phyloP scores from a whole-genome alignment of 2,113 vertebrate species.

The Dolichotis patagonum region DNA sequence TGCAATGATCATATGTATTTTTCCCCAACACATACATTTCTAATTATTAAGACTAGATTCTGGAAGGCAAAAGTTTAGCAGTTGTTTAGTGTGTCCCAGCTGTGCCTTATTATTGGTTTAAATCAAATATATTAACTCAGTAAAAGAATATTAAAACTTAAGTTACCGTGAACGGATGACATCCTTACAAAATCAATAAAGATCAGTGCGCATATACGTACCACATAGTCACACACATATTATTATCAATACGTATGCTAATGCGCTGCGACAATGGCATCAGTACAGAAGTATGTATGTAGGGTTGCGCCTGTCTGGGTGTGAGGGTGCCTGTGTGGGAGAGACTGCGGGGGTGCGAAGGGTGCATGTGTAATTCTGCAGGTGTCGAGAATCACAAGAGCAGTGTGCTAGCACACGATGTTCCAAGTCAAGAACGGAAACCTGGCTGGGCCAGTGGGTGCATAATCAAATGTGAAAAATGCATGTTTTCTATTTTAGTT shows the following conservation, averaged over 20 bases:
- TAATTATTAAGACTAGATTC: neutral
- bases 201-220: neutral
- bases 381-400: neutral
- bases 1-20: neutral
- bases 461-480: neutral
- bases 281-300: neutral
- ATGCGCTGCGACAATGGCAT: neutral
- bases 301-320: neutral
- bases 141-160: neutral
- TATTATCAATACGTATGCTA: neutral
- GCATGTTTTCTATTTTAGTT: neutral
- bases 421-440: neutral
- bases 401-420: neutral
- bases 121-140: neutral
- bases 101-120: neutral
- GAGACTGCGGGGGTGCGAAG: neutral
- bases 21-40: neutral
- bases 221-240: accelerated
- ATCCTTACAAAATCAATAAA: neutral
- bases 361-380: neutral
- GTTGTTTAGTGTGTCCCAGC: neutral
- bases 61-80: neutral
- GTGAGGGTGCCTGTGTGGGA: neutral
- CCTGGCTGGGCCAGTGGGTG: neutral
- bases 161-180: neutral